These are phyloP conservation scores for Galeruca laticollis DNA, from an alignment of 2,888 invertebrate species.

Conservation along the genomic window DNA sequence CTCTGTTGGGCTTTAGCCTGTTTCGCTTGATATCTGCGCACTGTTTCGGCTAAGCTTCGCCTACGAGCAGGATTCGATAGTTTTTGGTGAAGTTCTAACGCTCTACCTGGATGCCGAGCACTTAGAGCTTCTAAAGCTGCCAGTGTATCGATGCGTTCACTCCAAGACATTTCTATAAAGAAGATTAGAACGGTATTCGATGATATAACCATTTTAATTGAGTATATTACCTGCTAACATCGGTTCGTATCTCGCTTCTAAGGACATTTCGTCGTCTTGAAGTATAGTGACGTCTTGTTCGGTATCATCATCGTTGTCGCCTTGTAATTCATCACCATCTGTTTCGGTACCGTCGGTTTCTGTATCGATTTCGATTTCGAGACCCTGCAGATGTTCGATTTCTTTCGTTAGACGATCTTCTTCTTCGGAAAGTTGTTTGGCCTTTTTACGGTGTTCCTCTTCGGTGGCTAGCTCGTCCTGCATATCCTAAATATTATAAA, in stretches of 20 bases:
- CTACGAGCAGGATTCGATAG: constrained; percentile 91
- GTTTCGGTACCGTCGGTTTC: constrained; percentile 86
- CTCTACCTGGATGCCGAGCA: constrained; percentile 92
- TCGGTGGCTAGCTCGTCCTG: constrained; percentile 68
- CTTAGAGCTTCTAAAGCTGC: constrained; percentile 83
- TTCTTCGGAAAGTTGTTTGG: constrained; percentile 76
- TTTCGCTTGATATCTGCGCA: constrained; percentile 86
- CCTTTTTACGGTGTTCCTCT: constrained; percentile 78
- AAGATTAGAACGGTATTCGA: constrained; percentile 8
- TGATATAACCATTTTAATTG: neutral
- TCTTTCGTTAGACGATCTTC: constrained; percentile 82
- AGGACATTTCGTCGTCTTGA: constrained; percentile 65
- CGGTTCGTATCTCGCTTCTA: constrained; percentile 79
- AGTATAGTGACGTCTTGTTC: constrained; percentile 38
- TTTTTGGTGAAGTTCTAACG: constrained; percentile 93
- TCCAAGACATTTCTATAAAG: constrained; percentile 79
- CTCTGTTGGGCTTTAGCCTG: constrained; percentile 92
- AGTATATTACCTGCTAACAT: constrained; percentile 70
- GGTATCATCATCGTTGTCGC: constrained; percentile 61
- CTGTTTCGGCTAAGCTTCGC: constrained; percentile 84
- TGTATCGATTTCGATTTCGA: constrained; percentile 82
- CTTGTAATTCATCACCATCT: constrained; percentile 76
- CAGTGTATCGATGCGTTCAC: constrained; percentile 85
- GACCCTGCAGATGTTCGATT: constrained; percentile 79
- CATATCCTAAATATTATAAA: constrained; percentile 42